Percentiles rank a stretch among this genome's conserved stretches.
phyloP scores from a whole-genome alignment of 2,113 vertebrate genomes.

The Turdus rufiventris region DNA sequence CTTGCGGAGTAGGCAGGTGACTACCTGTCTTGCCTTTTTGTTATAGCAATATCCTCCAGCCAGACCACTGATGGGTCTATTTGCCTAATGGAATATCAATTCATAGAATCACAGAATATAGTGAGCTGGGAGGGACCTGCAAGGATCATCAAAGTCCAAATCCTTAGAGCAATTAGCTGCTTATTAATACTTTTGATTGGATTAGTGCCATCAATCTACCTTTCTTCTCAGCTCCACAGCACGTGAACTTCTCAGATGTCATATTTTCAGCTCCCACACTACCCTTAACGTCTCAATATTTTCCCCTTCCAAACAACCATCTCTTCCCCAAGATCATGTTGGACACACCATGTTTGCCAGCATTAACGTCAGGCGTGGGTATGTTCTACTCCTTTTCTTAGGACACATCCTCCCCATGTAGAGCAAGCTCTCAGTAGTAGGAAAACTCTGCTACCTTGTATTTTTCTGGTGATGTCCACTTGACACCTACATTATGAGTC shows the following conservation, averaged over 20 bases:
- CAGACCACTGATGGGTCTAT: background rate
- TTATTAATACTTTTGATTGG: background rate
- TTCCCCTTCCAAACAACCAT: background rate
- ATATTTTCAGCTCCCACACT: background rate
- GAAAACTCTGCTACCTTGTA: background rate
- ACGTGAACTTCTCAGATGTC: background rate
- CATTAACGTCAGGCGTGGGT: background rate
- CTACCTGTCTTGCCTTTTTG: background rate
- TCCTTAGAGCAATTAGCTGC: background rate
- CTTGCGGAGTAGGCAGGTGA: background rate
- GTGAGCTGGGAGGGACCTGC: background rate
- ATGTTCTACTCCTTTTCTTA: background rate
- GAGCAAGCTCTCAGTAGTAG: background rate
- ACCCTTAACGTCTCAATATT: background rate
- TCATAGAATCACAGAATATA: background rate
- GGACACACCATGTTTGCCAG: background rate
- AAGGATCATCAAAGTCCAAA: background rate
- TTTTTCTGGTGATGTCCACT: background rate
- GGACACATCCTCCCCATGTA: background rate
- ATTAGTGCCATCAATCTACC: background rate
- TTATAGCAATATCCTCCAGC: background rate
- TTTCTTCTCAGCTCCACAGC: background rate
- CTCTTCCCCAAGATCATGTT: background rate
- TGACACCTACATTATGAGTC: accelerated
- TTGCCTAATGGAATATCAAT: background rate